Evolutionary conservation across 2,888 invertebrate genomes (phyloP).

Genomic region (Pristionchus fissidentatus): DNA sequence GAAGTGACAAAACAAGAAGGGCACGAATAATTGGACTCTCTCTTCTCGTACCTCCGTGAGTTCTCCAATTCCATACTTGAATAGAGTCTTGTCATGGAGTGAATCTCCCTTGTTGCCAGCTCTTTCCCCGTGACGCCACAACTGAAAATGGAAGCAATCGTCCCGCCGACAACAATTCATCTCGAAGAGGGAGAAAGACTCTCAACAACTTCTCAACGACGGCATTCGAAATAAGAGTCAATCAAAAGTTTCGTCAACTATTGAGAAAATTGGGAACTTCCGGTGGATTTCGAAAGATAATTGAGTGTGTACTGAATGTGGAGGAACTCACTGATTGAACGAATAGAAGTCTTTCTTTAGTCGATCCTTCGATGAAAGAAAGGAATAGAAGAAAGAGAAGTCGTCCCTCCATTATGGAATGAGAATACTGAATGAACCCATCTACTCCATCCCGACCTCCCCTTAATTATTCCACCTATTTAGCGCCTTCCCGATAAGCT

Average conservation of each 20-base stretch:
- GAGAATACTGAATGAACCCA: neutral
- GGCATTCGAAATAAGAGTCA: no score
- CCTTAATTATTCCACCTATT: no score
- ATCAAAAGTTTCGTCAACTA: no score
- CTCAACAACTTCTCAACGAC: no score
- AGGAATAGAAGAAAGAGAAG: conserved; percentile 1
- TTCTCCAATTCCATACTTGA: conserved; percentile 43
- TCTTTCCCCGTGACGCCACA: conserved; percentile 32
- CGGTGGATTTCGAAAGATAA: neutral
- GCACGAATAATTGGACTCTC: no score
- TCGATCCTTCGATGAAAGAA: no score
- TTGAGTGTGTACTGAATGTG: neutral
- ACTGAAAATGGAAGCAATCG: neutral
- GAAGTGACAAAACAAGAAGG: no score
- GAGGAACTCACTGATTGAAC: neutral
- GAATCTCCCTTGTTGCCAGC: conserved; percentile 29
- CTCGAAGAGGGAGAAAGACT: neutral
- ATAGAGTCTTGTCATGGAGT: conserved; percentile 6
- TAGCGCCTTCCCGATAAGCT: no score
- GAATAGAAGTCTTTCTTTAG: neutral
- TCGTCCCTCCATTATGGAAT: conserved; percentile 1
- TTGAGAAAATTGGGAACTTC: no score
- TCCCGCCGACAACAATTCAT: neutral
- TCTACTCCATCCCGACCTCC: neutral
- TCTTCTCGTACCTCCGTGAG: conserved; percentile 20